Evolutionary conservation across 2,888 invertebrate species (phyloP), one percentile per base, ranked within the genome.

Genomic region (Cheilosia soror): DNA sequence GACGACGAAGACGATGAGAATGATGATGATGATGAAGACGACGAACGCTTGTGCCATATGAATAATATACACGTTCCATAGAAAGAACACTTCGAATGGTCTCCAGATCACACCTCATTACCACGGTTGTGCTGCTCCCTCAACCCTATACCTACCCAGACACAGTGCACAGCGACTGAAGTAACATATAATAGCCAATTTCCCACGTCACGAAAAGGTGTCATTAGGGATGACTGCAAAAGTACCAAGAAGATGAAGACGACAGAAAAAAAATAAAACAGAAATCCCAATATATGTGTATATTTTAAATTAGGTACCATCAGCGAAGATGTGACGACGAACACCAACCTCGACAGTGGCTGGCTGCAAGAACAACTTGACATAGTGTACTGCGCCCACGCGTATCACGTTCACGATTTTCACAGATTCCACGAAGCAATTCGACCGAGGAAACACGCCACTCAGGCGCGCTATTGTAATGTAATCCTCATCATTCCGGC

Each of bases 151-250:
- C 27, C 4, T 5, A n/a, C 33, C 5, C 58, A 13, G 20, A 37
- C 37, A 15, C 60, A 62, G 47, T 37, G 37, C 58, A 37, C 47
- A 68, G 27, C 27, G 27, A 51, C 2, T 57, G 63, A 76, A 81
- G 85, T 85, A 81, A 85, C 85, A 81, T 72, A 85, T 85, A 85
- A 85, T 81, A 85, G 81, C 85, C 85, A 85, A 85, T 85, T 85
- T 85, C 85, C 85, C 85, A 85, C 76, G 81, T 85, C 85, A 85
- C 81, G 85, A 76, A 81, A 76, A 77, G 81, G 81, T 85, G 85
- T 85, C 85, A 85, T 85, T 85, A 85, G 81, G 85, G 85, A 81
- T 51, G 85, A 63, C 85, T 85, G 84, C 80, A 81, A 77, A 81
- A 76, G 80, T 65, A 76, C 44, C 66, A 57, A 37, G 29, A 65